Conservation (phyloP, 2,888 invertebrate species). For the Chironomus tentans region DNA sequence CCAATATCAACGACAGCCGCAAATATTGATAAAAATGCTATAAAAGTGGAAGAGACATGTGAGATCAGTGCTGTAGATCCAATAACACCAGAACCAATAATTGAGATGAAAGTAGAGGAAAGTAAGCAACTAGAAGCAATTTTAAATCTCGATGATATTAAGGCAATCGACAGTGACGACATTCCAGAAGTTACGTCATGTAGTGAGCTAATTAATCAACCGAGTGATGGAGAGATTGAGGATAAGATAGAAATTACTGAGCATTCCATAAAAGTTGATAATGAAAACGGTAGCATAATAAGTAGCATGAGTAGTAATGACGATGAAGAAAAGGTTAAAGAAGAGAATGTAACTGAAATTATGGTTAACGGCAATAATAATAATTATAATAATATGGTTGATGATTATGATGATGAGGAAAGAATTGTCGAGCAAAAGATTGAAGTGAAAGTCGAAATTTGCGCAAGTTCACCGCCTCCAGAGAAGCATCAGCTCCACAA, state of each 20-base stretch:
- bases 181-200: constrained; percentile 7
- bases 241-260: not conserved
- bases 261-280: not conserved
- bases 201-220: not conserved
- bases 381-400: not conserved
- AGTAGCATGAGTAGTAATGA: not conserved
- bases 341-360: not conserved
- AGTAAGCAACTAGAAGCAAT: not conserved
- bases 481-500: not conserved
- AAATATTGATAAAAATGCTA: not conserved
- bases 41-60: not conserved
- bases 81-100: not conserved
- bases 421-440: not conserved
- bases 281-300: not conserved
- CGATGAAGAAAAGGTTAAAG: not conserved
- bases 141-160: constrained; percentile 16
- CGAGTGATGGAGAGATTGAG: not conserved
- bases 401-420: not conserved
- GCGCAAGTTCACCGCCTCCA: not conserved
- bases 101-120: not conserved
- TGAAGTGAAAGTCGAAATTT: constrained; percentile 11
- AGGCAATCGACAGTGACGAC: constrained; percentile 22
- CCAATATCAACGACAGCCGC: not conserved
- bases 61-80: not conserved
- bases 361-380: not conserved